A percentile compares a stretch with the other conserved stretches of the same genome.
phyloP scores from a whole-genome alignment of 1,140 invertebrate species.

The Eulimnadia texana region DNA sequence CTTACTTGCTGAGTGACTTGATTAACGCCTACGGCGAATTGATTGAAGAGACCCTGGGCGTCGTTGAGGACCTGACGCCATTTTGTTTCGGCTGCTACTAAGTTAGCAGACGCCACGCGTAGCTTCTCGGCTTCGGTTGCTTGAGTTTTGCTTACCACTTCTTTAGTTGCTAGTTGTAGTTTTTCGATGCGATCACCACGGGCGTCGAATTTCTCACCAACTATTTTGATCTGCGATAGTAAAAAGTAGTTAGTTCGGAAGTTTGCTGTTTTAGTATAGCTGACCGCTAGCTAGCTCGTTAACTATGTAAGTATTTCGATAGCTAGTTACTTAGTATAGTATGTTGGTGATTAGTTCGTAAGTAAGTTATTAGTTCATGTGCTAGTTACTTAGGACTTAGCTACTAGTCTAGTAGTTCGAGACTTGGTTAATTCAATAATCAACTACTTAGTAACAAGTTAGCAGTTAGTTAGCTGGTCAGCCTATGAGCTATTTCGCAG shows the following conservation, averaged over 20 bases:
- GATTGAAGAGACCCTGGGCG: constrained; percentile 5
- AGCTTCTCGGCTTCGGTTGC: constrained; percentile 16
- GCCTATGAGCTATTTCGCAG: too few species aligned
- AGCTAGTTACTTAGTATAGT: not conserved
- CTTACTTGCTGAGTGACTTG: constrained; percentile 11
- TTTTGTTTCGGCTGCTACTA: constrained; percentile 15
- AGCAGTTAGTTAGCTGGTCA: not conserved
- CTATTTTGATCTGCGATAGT: constrained; percentile 15
- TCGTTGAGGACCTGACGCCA: constrained; percentile 14
- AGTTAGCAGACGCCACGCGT: constrained; percentile 14
- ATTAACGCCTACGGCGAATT: constrained; percentile 6
- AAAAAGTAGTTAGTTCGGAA: too few species aligned
- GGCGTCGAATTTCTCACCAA: constrained; percentile 17
- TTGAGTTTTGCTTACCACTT: constrained; percentile 11
- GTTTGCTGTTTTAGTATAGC: not conserved
- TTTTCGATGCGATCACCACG: constrained; percentile 12
- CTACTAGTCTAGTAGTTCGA: too few species aligned
- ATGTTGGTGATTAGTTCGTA: too few species aligned
- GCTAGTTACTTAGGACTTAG: too few species aligned
- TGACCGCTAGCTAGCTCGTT: not conserved
- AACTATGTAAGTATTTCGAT: not conserved
- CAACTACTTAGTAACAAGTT: too few species aligned
- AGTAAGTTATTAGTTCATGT: too few species aligned
- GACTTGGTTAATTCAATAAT: too few species aligned
- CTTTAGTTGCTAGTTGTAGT: constrained; percentile 6